Evolutionary conservation across 2,797 vertebrate species (phyloP).

Genomic region (Falco rusticolus): DNA sequence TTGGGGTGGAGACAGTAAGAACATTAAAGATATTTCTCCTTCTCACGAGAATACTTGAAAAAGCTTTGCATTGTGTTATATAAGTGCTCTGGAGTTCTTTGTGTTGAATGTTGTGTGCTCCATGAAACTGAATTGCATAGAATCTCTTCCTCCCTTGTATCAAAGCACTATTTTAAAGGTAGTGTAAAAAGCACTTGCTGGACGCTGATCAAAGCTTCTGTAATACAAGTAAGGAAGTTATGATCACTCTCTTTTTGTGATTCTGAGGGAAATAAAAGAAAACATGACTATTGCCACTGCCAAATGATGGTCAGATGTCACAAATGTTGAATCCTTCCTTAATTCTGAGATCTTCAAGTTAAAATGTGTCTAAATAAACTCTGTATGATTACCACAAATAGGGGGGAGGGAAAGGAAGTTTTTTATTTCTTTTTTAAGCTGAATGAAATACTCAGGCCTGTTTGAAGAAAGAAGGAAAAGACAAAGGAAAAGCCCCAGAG

Average conservation of each 20-base stretch:
- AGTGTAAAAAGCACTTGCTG: background rate
- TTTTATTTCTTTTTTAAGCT: background rate
- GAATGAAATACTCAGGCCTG: background rate
- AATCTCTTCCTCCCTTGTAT: background rate
- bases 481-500: background rate
- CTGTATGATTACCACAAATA: background rate
- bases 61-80: background rate
- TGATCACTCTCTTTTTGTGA: background rate
- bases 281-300: background rate
- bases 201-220: background rate
- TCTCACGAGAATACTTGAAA: background rate
- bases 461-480: background rate
- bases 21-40: background rate
- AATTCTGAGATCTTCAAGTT: background rate
- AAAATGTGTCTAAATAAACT: background rate
- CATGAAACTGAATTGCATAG: background rate
- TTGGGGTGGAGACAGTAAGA: background rate
- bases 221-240: background rate
- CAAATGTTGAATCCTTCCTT: background rate
- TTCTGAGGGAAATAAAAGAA: background rate
- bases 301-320: background rate
- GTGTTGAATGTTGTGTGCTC: background rate
- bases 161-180: background rate
- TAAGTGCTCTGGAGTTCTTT: background rate
- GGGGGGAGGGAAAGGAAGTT: accelerated